These are phyloP conservation scores for Pseudonaja textilis DNA, from an alignment of 2,113 vertebrate genomes.

Conservation along the genomic window DNA sequence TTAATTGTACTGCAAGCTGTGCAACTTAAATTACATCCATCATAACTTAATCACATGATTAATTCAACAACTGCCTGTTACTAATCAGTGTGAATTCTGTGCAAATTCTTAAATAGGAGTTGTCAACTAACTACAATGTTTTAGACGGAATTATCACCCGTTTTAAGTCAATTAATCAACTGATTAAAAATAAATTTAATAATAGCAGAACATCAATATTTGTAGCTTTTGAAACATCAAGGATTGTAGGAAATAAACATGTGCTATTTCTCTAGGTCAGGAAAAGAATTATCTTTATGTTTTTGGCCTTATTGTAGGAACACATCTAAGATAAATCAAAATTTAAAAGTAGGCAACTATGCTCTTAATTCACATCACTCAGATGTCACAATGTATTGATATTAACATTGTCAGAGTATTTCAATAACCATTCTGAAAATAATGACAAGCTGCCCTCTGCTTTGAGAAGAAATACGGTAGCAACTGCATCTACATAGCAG, in stretches of 20 bases:
- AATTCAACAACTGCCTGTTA: background rate
- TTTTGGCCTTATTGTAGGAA: background rate
- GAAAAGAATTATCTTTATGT: background rate
- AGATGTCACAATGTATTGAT: constrained; percentile 21
- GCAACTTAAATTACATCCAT: background rate
- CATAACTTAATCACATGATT: background rate
- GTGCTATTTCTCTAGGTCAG: background rate
- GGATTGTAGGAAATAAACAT: background rate
- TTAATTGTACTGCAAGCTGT: background rate
- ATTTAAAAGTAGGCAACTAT: background rate
- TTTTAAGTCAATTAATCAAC: background rate
- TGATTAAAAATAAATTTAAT: background rate
- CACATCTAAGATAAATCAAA: background rate
- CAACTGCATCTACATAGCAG: constrained; percentile 40
- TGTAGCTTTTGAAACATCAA: background rate
- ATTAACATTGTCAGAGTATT: constrained; percentile 23
- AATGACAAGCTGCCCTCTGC: constrained; percentile 37
- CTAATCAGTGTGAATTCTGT: background rate
- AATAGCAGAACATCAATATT: background rate
- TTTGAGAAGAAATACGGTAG: constrained; percentile 40
- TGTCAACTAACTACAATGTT: background rate
- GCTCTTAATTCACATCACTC: background rate
- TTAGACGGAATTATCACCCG: background rate
- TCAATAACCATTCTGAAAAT: constrained; percentile 45
- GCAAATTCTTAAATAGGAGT: background rate